Base-by-base conservation (phyloP, 2,888 invertebrate species). In the Andrena hattorfiana region DNA sequence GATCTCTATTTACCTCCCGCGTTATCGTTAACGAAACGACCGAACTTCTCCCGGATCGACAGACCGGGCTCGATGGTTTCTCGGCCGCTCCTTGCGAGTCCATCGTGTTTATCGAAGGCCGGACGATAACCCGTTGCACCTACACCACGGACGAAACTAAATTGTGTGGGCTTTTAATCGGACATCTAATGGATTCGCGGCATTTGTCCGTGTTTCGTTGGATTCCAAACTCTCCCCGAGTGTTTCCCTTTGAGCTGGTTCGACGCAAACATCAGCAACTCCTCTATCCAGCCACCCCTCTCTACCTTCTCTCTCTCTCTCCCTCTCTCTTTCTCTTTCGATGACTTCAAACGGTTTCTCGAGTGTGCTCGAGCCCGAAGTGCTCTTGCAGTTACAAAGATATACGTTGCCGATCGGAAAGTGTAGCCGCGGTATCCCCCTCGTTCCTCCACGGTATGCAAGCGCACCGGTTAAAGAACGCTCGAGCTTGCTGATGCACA, bases 311-410 rank as follows among this genome's bases (percentile, higher is more conserved):
- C 32, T 20, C 54, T 51, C 26, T 20, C 35, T 51, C 16, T 63
- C 60, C 10, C 26, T 51, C 56, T 32, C 72, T 67, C 76, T 66
- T 71, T 78, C 72, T 70, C 78, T 68, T 77, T 79, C 81, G 78
- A 87, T 89, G 86, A 86, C 87, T 89, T 89, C 87, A 87, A 89
- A 87, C 85, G 85, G 76, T 89, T 85, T 64, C 82, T 73, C 74
- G 84, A 85, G 89, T 80, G 76, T 66, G 69, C 89, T 89, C 78
- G 77, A 87, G 79, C 56, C 56, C 85, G 76, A 85, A 87, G 89
- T 81, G 84, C 86, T 84, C 89, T 89, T 77, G 71, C 79, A 87
- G 85, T 86, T 83, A 86, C 84, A 83, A 86, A 89, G 84, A 86
- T 84, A 86, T 80, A 85, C 76, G 84, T 85, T 82, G 84, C 77